Percentiles rank a stretch among this genome's conserved stretches.
Conservation (phyloP, 2,797 vertebrate species). For the Myotis daubentonii region DNA sequence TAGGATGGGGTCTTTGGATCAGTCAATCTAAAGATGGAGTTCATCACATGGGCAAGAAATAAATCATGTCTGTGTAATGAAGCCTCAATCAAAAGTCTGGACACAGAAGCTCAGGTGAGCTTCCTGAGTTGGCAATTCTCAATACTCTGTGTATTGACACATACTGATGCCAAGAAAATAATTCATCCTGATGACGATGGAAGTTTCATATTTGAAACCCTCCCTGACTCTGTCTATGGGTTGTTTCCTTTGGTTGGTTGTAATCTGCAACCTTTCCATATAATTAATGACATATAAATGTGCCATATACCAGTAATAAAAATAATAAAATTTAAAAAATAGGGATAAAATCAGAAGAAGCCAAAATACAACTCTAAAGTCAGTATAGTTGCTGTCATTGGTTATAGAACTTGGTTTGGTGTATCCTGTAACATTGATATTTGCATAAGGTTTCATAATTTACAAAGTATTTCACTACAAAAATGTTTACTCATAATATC, state of each 20-base stretch:
- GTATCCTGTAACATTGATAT: background rate
- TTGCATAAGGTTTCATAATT: conserved; percentile 41
- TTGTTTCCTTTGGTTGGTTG: background rate
- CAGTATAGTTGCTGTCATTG: background rate
- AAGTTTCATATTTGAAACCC: background rate
- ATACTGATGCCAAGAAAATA: background rate
- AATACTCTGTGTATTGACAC: background rate
- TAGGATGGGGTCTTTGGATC: background rate
- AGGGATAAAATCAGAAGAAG: background rate
- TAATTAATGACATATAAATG: background rate
- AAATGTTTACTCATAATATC: conserved; percentile 2
- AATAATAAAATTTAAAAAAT: conserved; percentile 23
- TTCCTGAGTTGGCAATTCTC: background rate
- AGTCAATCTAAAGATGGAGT: background rate
- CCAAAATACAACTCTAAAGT: background rate
- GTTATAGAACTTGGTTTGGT: background rate
- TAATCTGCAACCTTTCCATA: conserved; percentile 22
- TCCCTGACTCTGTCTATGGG: background rate
- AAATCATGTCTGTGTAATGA: background rate
- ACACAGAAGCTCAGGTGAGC: background rate
- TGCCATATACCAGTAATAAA: conserved; percentile 1
- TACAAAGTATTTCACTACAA: background rate
- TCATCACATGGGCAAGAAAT: conserved; percentile 8
- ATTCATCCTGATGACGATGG: background rate
- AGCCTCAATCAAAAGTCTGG: background rate